Evolutionary conservation across 2,888 invertebrate genomes (phyloP), one percentile per base, ranked within the genome.

Genomic region (Cybosia mesomella): DNA sequence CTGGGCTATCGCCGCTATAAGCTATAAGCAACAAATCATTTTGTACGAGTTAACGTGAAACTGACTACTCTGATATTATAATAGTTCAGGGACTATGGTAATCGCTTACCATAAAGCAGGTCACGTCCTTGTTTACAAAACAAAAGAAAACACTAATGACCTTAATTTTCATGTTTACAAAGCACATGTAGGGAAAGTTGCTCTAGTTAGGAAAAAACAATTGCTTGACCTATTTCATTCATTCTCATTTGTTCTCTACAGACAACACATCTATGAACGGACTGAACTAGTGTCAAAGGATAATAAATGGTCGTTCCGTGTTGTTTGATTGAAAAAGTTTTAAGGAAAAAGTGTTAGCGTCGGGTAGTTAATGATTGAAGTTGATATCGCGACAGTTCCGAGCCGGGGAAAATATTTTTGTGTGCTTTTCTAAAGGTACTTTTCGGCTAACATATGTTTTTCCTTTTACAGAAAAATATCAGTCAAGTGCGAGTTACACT

Each of bases 301-400:
- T 77, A 80, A 80, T 70, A 81, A 84, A 84, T 81, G 70, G 75
- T 66, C 74, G 71, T 63, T 68, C 69, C 69, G 77, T 77, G 79
- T 80, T 77, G 78, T 79, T 76, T 82, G 86, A 86, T 86, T 85
- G 86, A 86, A 86, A 86, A 86, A 86, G 79, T 86, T 86, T 70
- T 61, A 66, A 63, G 70, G 67, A 64, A 55, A 74, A 74, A 73
- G 70, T 72, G 78, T 73, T 76, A 66, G 70, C 58, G 24, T 49
- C 55, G 58, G 69, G 69, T 71, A 71, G 69, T 72, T 71, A 77
- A 77, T 75, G 82, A 79, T 75, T 63, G 68, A 72, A 76, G 76
- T 80, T 78, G 71, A 71, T 81, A 81, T 72, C 69, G 62, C n/a
- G 70, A 74, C 69, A 64, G 61, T 71, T 64, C 62, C 70, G 67